These are phyloP conservation scores for Lacerta agilis DNA, from an alignment of 2,797 vertebrate species.

Conservation along the genomic window DNA sequence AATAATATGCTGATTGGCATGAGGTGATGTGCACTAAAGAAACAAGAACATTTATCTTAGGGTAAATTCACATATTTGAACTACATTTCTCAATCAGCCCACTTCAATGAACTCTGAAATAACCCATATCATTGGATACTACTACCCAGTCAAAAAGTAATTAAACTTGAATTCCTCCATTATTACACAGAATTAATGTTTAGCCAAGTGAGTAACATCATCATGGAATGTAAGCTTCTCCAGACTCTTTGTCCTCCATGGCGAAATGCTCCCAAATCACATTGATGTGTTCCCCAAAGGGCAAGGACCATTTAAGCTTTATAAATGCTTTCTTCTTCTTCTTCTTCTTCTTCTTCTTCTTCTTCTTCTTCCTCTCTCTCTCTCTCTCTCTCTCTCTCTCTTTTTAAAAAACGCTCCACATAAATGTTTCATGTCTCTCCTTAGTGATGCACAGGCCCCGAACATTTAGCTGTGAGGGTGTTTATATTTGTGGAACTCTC, in stretches of 20 bases:
- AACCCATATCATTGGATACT: slow-evolving; percentile 32
- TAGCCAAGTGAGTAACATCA: slow-evolving; percentile 47
- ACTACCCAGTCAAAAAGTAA: slow-evolving; percentile 43
- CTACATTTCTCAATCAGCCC: background rate
- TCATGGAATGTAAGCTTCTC: slow-evolving; percentile 58
- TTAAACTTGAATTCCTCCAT: slow-evolving; percentile 62
- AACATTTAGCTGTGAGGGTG: slow-evolving; percentile 80
- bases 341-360: background rate
- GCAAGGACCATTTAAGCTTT: slow-evolving; percentile 72
- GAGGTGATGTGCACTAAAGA: background rate
- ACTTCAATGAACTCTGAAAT: slow-evolving; percentile 27
- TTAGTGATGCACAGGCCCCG: slow-evolving; percentile 73
- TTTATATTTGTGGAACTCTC: slow-evolving; percentile 86
- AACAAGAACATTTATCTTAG: slow-evolving; percentile 30
- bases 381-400: slow-evolving; percentile 20
- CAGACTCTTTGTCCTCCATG: slow-evolving; percentile 69
- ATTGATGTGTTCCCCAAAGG: slow-evolving; percentile 72
- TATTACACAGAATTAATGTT: slow-evolving; percentile 47
- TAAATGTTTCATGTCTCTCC: slow-evolving; percentile 81
- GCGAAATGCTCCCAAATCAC: slow-evolving; percentile 70
- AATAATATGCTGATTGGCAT: background rate
- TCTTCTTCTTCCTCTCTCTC: background rate
- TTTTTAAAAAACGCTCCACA: slow-evolving; percentile 69
- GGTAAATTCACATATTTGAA: background rate
- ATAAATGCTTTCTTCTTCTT: slow-evolving; percentile 64